Evolutionary conservation across 2,888 invertebrate genomes (phyloP), one percentile per base, ranked within the genome.

Genomic region (Rhogogaster chlorosoma): DNA sequence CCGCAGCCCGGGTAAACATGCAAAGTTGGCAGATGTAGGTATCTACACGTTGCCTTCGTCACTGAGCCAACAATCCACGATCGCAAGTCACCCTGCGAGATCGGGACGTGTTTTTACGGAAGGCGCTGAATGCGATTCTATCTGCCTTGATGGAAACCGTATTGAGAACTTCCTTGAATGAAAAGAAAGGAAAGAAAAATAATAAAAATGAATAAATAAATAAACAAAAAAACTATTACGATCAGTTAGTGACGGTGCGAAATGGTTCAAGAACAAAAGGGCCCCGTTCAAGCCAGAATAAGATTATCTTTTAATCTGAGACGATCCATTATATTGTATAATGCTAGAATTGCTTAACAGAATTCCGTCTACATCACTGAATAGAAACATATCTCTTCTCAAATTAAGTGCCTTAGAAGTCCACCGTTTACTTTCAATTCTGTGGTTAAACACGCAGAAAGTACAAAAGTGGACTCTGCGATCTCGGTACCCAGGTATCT

Each of bases 201-300:
- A 78, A 78, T 5, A 12, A 32, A 53, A 53, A 32, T 18, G 45
- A 57, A 49, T 53, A 53, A 53, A 53, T 32, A 49, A 53, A 53
- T 45, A 38, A 53, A 53, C 18, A 77, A 29, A 77, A 77, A 53
- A 53, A 77, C 7, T 15, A 22, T n/a, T n/a, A 80, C 80, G 18
- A 80, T 80, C 80, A 80, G 57, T 61, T 61, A 80, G 80, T 80
- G 80, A 80, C 80, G 36, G n/a, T 80, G 80, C 80, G 38, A 80
- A 80, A 80, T 12, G 36, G 61, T 61, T 26, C 36, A 29, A 80
- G 80, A 80, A 80, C 80, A 80, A 80, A 61, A 80, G 38, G 80
- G 61, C 61, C 61, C 53, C 80, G n/a, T 80, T n/a, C 61, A 80
- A 80, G 38, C 12, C 80, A 80, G 49, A 80, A 61, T 80, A 18